Base-by-base conservation (phyloP, 2,797 vertebrate genomes). In the Eurystomus glaucurus region DNA sequence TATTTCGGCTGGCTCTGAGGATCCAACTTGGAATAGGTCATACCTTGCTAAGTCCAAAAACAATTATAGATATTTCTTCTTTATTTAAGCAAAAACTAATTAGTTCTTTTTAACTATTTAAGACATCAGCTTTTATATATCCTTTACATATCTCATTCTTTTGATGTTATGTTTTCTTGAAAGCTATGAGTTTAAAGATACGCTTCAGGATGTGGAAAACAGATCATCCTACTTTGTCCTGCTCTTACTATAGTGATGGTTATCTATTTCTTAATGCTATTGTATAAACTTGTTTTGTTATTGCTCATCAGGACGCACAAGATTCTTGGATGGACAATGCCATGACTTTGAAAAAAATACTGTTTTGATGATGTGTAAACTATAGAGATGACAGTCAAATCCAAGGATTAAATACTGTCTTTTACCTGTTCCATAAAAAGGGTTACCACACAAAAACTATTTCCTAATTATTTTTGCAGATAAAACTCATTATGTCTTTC, bases 401-500 rank as follows among this genome's bases (percentile, higher is more conserved):
- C 65, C 31, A 26, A 25, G 19, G 35, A 65, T 92, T 80, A 85
- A 83, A 78, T 71, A 69, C 22, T 72, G 52, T 45, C 55, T 95
- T 88, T 80, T 75, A 94, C 70, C 54, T 29, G 20, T 61, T 89
- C 41, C 18, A 12, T 61, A 28, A 91, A 91, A 72, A 93, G 26
- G 37, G 72, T 43, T 88, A 62, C 77, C 66, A 71, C 51, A 71
- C 66, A 90, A 93, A 92, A 96, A 81, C 77, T 74, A 85, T 77
- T 86, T 95, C 66, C 72, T 96, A 91, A 94, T 96, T 97, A 94
- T 95, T 97, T 93, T 88, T 96, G 74, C 83, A 97, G 79, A 84
- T 95, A 95, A 97, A 98, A 86, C 84, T 97, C 97, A 97, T 97
- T 95, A 98, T 95, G 62, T 85, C 88, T 97, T 97, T 97, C 81